Evolutionary conservation across 2,888 invertebrate species (phyloP), one percentile per base, ranked within the genome.

Genomic region (Erebia ligea): DNA sequence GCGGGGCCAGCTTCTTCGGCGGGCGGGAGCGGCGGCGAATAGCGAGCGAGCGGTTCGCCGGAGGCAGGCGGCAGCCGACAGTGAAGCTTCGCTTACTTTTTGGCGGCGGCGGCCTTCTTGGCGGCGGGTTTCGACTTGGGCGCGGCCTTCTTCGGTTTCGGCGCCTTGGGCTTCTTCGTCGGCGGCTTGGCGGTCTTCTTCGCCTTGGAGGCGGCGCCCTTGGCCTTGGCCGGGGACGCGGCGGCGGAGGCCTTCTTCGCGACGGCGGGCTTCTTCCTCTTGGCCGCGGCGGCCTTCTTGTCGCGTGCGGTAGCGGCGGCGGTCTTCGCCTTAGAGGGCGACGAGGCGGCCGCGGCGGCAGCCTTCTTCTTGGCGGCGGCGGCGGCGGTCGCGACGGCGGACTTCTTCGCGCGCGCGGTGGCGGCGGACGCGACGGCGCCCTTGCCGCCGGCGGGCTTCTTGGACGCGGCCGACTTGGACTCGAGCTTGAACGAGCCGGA

Each of bases 151-250:
- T 86, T 87, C 11, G 88, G 85, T 69, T 87, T 89, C 10, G 89
- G 87, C 2, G 88, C 82, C 73, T 85, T 90, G 0, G 88, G 85
- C 65, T 87, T 89, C 72, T 85, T 86, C 74, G 85, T 81, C 1
- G 86, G 82, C 50, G 89, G 88, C 45, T 84, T 81, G 19, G 80
- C 80, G 65, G 82, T 86, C 77, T 86, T 86, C 64, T 86, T 84
- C 40, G 84, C 86, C 50, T 86, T 85, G 1, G 84, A 78, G 8
- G 84, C 80, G 73, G 82, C 79, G 71, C 74, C 69, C 70, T 77
- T 78, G 6, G 76, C 77, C 68, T 78, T 81, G 54, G 75, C 73
- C 67, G 76, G 75, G 64, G 77, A 76, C 66, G 76, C 76, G 62
- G 78, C 74, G 3, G 80, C 77, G 40, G 81, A 74, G 34, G 72